Conservation (phyloP, 2,113 vertebrate species). For the Cynocephalus volans region DNA sequence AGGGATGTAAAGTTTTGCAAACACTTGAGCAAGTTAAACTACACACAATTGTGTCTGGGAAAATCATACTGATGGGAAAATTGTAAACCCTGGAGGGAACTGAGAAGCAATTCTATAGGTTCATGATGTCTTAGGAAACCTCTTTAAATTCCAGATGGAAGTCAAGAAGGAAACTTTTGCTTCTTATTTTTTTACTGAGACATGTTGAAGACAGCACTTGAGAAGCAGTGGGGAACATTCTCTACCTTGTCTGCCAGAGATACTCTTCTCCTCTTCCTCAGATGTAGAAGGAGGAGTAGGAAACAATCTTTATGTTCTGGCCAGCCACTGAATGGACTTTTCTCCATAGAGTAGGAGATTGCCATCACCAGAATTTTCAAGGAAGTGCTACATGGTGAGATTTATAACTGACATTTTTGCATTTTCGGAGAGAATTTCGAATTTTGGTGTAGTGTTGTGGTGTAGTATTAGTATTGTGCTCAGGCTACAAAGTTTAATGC, state of each 20-base stretch:
- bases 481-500: background rate
- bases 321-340: background rate
- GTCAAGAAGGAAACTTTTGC: too few relatives aligned
- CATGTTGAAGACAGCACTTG: too few relatives aligned
- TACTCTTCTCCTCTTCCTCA: too few relatives aligned
- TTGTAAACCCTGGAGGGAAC: background rate
- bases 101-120: background rate
- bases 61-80: background rate
- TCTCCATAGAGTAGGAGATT: background rate
- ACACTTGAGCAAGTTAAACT: background rate
- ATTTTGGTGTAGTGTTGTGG: background rate
- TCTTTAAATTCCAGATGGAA: slow-evolving; percentile 64
- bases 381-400: background rate
- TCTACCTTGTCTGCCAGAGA: too few relatives aligned
- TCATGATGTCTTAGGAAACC: background rate
- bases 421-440: background rate
- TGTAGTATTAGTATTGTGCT: background rate
- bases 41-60: background rate
- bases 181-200: too few relatives aligned
- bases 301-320: too few relatives aligned
- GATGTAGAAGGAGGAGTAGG: too few relatives aligned
- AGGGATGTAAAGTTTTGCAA: background rate
- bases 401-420: background rate
- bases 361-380: background rate
- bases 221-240: too few relatives aligned